phyloP scores from a whole-genome alignment of 2,797 vertebrate species.

The Euphonia xanthogaster region DNA sequence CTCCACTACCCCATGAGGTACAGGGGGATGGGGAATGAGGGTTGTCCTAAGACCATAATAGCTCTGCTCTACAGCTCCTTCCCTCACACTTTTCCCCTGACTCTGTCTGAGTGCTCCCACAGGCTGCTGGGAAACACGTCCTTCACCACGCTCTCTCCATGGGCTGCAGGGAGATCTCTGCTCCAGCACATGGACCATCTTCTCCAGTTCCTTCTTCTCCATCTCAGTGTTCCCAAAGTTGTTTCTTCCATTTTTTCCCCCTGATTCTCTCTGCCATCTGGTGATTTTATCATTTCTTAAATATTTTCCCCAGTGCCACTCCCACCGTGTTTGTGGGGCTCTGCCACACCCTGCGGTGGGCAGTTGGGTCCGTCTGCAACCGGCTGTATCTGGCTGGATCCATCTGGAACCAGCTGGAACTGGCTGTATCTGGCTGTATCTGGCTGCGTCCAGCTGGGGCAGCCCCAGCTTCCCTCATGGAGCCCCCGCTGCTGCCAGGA shows the following conservation, averaged over 20 bases:
- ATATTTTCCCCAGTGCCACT: background rate
- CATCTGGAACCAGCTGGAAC: too few relatives aligned
- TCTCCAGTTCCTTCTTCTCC: background rate
- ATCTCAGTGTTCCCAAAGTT: background rate
- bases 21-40: background rate
- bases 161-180: rapidly evolving
- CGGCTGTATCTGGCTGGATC: background rate
- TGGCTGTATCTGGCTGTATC: background rate
- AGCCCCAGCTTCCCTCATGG: rapidly evolving
- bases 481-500: rapidly evolving
- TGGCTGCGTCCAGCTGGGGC: rapidly evolving
- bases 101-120: background rate
- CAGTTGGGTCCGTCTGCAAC: rapidly evolving
- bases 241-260: background rate
- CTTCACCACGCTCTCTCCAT: too few relatives aligned
- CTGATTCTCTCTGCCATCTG: rapidly evolving
- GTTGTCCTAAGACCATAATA: background rate
- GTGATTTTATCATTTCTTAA: background rate
- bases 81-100: background rate
- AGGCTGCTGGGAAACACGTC: background rate
- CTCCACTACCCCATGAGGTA: rapidly evolving
- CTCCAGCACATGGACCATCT: too few relatives aligned
- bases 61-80: background rate
- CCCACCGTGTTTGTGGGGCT: rapidly evolving
- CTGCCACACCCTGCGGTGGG: rapidly evolving